phyloP scores from a whole-genome alignment of 37 sponge, comb jelly and placozoan genomes.

The Lycopodina hypogea region DNA sequence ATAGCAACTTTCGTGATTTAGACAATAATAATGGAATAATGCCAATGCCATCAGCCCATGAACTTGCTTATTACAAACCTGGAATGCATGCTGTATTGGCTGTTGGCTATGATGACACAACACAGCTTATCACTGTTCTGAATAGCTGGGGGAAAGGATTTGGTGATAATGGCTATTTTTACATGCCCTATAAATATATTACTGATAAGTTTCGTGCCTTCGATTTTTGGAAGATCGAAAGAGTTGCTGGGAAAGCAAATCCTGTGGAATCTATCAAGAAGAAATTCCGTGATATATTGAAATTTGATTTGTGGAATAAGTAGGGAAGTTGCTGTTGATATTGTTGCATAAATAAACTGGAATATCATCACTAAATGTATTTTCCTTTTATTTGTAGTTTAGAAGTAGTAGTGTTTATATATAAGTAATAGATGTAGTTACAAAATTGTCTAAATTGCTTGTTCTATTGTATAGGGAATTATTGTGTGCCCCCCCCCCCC shows the following conservation, averaged over 20 bases:
- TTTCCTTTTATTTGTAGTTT: too few species aligned
- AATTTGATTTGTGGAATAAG: too few species aligned
- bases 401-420: too few species aligned
- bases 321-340: too few species aligned
- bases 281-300: too few species aligned
- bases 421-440: too few species aligned
- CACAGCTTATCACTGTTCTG: neutral
- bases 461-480: too few species aligned
- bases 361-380: too few species aligned
- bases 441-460: too few species aligned
- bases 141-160: conserved; percentile 15
- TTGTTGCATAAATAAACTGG: too few species aligned
- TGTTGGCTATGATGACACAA: conserved; percentile 22
- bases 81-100: conserved; percentile 13
- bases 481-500: too few species aligned
- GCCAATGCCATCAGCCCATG: neutral
- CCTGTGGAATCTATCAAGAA: too few species aligned
- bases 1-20: neutral
- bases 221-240: conserved; percentile 24
- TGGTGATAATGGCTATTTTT: conserved; percentile 17
- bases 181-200: conserved; percentile 20
- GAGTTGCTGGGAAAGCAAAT: neutral
- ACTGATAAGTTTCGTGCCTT: neutral
- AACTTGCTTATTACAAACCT: neutral
- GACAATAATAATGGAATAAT: neutral